phyloP scores from a whole-genome alignment of 2,888 invertebrate genomes.

The Vandiemenella viatica region DNA sequence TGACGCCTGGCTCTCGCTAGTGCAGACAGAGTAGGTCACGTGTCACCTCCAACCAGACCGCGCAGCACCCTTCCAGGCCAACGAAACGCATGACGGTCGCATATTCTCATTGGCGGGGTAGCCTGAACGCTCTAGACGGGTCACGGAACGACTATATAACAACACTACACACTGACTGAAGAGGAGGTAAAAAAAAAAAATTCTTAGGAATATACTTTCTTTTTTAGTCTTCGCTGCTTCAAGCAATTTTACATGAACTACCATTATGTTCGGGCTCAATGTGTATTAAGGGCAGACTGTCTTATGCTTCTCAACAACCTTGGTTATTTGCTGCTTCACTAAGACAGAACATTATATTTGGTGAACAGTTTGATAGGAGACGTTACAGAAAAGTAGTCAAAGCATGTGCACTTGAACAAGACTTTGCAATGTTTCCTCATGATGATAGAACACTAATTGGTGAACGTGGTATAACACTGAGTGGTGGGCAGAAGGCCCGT shows the following conservation, averaged over 20 bases:
- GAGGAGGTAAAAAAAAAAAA: no score
- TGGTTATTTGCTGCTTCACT: slow-evolving; percentile 62
- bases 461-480: slow-evolving; percentile 58
- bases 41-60: no score
- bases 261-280: slow-evolving; percentile 43
- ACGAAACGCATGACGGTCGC: no score
- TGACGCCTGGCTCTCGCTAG: no score
- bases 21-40: no score
- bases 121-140: no score
- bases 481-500: slow-evolving; percentile 58
- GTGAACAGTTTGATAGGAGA: slow-evolving; percentile 39
- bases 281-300: slow-evolving; percentile 40
- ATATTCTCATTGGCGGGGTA: no score
- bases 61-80: no score
- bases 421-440: slow-evolving; percentile 51
- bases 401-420: slow-evolving; percentile 44
- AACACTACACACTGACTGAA: no score
- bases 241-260: slow-evolving; percentile 65
- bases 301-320: slow-evolving; percentile 64
- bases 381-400: slow-evolving; percentile 31
- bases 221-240: slow-evolving; percentile 32
- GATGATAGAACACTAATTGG: slow-evolving; percentile 63
- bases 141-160: no score
- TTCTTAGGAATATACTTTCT: neutral
- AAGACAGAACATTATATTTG: slow-evolving; percentile 66